Evolutionary conservation across 2,888 invertebrate genomes (phyloP), one percentile per base, ranked within the genome.

Genomic region (Ichneumoninae sp.): DNA sequence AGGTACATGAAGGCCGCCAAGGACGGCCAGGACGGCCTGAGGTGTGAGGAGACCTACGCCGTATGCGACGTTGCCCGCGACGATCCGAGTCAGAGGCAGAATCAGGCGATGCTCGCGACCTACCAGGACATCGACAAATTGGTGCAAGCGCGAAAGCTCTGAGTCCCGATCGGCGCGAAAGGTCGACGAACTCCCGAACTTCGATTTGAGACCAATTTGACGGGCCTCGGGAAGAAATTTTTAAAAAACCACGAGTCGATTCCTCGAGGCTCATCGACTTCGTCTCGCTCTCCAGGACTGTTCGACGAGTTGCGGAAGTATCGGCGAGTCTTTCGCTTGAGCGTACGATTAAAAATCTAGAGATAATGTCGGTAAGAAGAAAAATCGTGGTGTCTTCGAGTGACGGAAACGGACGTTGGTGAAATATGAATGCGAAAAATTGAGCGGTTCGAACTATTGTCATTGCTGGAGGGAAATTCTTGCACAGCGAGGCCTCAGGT

Each of bases 1-100:
- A 96, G 96, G 80, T 98, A 98, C 94, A 98, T 98, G 97, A 96
- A 97, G 87, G 97, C 98, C 0, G 98, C 98, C 13, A 96, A 97
- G 93, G 96, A 97, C 86, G 98, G 97, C 0, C 98, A 98, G 91
- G 97, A 97, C 90, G 97, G 97, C 22, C 94, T 95, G 13, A 96
- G 96, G 90, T 98, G 98, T 91, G 95, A 96, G 89, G 94, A 95
- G n/a, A 94, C 95, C 0, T 96, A 97, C 91, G 95, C 94, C 88
- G 95, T 95, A 1, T 98, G 97, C 92, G 94, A 95, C 0, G 91
- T 94, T 0, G 95, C 96, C 69, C 95, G 96, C 0, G 95, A 96
- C 36, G 95, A 95, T 87, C 96, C 96, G 66, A 95, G 95, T 70
- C 85, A 91, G 6, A 89, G 91, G 66, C 94, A 94, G 79, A 96